Base-by-base conservation (phyloP, 2,888 invertebrate genomes). In the Carabus problematicus region DNA sequence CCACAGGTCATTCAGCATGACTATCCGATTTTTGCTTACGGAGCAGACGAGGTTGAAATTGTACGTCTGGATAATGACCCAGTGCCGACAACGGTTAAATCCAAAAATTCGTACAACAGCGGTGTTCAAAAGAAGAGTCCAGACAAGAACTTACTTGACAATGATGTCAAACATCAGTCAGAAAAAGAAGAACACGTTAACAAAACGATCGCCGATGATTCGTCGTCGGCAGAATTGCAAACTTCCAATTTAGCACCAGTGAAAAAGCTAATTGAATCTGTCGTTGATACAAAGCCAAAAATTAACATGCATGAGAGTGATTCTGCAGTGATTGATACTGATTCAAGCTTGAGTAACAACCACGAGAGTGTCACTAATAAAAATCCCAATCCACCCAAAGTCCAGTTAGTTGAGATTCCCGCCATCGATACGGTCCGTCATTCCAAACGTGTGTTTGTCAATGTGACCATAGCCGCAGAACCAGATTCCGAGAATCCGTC, bases 401-500 rank as follows among this genome's bases (percentile, higher is more conserved):
- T 80, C 61, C 79, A 78, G 72, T 71, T 82, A 66, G 76, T 82
- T 56, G 76, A 81, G 71, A 77, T 81, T 14, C 82, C 81, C 18
- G 72, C 76, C 52, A 71, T 76, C 39, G 72, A 71, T 61, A 73
- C 43, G 16, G 49, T 52, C 60, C 54, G 49, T 12, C 64, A 70
- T 74, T 77, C 82, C 29, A 88, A 88, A 81, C 88, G 90, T 75
- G 88, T 94, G 75, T 84, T 93, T 73, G 90, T 94, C 71, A 94
- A 94, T 82, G 85, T 94, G 73, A 92, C 93, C 8, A 93, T 94
- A 76, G 88, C 91, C 71, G 89, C 91, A 52, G 91, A 92, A 76
- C 86, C 86, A 70, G 85, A 83, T 72, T 80, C 81, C 54, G 82
- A 83, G 64, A 83, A 82, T 73, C 79, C 82, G n/a, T 75, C 41